Evolutionary conservation across 2,797 vertebrate species (phyloP), one percentile per base, ranked within the genome.

Genomic region (Sebastes cheni): DNA sequence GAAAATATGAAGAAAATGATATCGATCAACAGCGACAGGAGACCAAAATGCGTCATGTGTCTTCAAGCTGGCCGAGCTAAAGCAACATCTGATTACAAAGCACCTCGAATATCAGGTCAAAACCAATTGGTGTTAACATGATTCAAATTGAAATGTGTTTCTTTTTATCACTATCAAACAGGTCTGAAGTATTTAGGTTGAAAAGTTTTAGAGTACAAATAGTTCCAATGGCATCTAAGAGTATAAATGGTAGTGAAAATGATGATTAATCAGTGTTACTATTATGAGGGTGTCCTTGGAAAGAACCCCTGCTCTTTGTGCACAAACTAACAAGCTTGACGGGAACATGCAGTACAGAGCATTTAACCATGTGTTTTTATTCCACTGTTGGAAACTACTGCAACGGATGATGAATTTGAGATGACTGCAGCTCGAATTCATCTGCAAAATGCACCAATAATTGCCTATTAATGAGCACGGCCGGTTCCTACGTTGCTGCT

Each of bases 91-190:
- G 46, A n/a, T 50, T 20, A 20, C 46, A 50, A 50, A 50, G 46
- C 46, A 1, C 1, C 18, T 0, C 0, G 3, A 50, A 50, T 0
- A 50, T 50, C 46, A 50, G 18, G 8, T 0, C 46, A 52, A 52
- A 52, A 52, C 18, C 8, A 52, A 52, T 1, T n/a, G 46, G 18
- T 4, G 2, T 4, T 52, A 52, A 52, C 8, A 20, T n/a, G 46
- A 52, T 52, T 52, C 18, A 52, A 20, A 52, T n/a, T 52, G 18
- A 52, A 52, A n/a, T 52, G 46, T n/a, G 46, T 10, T 52, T 52
- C 46, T 50, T 4, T 50, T 50, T 50, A 50, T 50, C 46, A 50
- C 46, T 50, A 20, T n/a, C 18, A 20, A 52, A 52, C 18, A 52
- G 46, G 46, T 52, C 46, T 52, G 46, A 52, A 52, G 46, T 20